Percentiles rank a stretch among this genome's conserved stretches.
Conservation (phyloP, 2,888 invertebrate species). For the Lamproptera curius region DNA sequence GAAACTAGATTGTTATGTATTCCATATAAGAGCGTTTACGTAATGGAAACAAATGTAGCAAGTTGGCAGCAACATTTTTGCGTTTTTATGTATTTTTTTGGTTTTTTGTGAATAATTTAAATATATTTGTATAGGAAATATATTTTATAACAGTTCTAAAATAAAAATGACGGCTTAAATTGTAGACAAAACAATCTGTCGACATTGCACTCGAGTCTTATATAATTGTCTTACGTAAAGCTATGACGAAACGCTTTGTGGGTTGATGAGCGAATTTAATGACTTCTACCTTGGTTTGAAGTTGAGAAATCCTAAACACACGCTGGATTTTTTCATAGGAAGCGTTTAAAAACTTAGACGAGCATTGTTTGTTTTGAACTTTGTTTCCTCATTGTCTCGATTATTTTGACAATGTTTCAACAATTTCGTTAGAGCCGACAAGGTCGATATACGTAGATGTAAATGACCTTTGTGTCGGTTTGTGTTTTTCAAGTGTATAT, state of each 20-base stretch:
- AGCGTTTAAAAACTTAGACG: conserved; percentile 6
- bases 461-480: conserved; percentile 17
- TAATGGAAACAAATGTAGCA: too few species aligned
- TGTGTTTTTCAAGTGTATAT: conserved; percentile 30
- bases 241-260: conserved; percentile 53
- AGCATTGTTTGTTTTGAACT: conserved; percentile 7
- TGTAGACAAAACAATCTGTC: conserved; percentile 18
- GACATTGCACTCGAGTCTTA: conserved; percentile 35
- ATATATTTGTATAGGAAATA: too few species aligned
- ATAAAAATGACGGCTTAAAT: too few species aligned
- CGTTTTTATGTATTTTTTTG: too few species aligned
- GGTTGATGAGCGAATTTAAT: conserved; percentile 50
- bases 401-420: conserved; percentile 3
- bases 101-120: too few species aligned
- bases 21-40: too few species aligned
- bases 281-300: conserved; percentile 44
- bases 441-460: conserved; percentile 12
- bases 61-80: too few species aligned
- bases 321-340: conserved; percentile 16
- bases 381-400: conserved; percentile 9
- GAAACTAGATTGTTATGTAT: too few species aligned
- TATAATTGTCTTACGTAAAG: conserved; percentile 64
- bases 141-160: too few species aligned
- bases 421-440: neutral
- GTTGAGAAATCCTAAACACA: conserved; percentile 24